Conservation (phyloP, 2,113 vertebrate genomes). For the Tachysurus fulvidraco region DNA sequence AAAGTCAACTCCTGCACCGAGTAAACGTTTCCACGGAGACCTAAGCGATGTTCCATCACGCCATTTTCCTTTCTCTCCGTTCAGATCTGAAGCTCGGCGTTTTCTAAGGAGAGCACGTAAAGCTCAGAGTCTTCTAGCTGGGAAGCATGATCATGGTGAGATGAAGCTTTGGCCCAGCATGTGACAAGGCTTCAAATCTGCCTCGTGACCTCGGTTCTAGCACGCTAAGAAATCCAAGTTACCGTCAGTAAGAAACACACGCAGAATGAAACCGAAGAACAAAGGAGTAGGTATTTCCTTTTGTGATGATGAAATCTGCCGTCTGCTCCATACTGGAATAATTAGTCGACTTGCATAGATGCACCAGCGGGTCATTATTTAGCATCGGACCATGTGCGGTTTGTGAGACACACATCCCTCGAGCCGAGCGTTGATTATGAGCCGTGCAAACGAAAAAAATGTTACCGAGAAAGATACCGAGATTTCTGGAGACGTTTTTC, state of each 20-base stretch:
- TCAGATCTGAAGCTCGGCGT: slow-evolving; percentile 14
- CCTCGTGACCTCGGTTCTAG: slow-evolving; percentile 55
- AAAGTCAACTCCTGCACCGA: slow-evolving; percentile 51
- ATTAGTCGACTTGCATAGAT: slow-evolving; percentile 70
- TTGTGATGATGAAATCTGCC: slow-evolving; percentile 74
- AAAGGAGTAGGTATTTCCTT: slow-evolving; percentile 60
- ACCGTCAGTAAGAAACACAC: slow-evolving; percentile 56
- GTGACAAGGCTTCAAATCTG: slow-evolving; percentile 68
- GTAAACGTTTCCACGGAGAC: slow-evolving; percentile 68
- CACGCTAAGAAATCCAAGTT: slow-evolving; percentile 54
- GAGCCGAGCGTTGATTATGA: slow-evolving; percentile 34
- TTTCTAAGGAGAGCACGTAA: slow-evolving; percentile 55
- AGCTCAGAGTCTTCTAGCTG: slow-evolving; percentile 62
- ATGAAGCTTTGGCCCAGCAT: slow-evolving; percentile 59
- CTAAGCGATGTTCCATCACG: slow-evolving; percentile 69
- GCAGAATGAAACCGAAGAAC: slow-evolving; percentile 64
- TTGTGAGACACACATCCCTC: slow-evolving; percentile 33
- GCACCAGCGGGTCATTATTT: slow-evolving; percentile 63
- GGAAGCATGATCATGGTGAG: slow-evolving; percentile 61
- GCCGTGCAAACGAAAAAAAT: slow-evolving; percentile 14
- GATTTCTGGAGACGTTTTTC: slow-evolving; percentile 20
- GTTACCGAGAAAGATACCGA: background rate
- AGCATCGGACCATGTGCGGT: slow-evolving; percentile 41
- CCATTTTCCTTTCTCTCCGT: slow-evolving; percentile 50
- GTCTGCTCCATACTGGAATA: slow-evolving; percentile 71